A percentile compares a stretch with the other conserved stretches of the same genome.
Evolutionary conservation across 2,113 vertebrate genomes (phyloP).

Genomic region (Ctenodactylus gundi): DNA sequence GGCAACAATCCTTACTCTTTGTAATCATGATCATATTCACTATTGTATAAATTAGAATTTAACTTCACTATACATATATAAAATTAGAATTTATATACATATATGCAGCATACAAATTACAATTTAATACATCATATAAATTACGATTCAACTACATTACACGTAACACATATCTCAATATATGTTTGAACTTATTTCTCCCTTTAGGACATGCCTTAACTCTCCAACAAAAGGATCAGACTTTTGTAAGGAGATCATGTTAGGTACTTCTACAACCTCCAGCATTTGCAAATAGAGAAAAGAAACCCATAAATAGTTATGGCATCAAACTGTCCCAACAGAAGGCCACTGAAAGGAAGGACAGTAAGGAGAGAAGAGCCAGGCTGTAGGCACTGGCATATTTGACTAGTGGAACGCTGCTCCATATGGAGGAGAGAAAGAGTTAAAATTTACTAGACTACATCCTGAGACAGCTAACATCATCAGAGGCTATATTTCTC

Average conservation of each 20-base stretch:
- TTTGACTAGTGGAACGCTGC: neutral
- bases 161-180: neutral
- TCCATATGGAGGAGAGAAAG: constrained; percentile 32
- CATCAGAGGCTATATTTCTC: constrained; percentile 67
- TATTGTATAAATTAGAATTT: neutral
- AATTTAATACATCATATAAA: neutral
- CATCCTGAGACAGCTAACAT: constrained; percentile 55
- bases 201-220: neutral
- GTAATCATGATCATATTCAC: neutral
- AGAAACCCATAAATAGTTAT: neutral
- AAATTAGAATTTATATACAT: too few species aligned
- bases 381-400: neutral
- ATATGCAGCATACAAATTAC: neutral
- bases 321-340: neutral
- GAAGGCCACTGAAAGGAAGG: neutral
- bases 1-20: neutral
- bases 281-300: neutral
- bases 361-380: neutral
- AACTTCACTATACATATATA: neutral
- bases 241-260: neutral
- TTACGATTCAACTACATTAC: neutral
- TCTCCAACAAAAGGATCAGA: neutral
- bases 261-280: neutral
- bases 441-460: constrained; percentile 61
- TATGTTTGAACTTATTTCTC: constrained; percentile 16